Conservation (phyloP, 1,140 invertebrate genomes). For the Anoplolepis gracilipes region DNA sequence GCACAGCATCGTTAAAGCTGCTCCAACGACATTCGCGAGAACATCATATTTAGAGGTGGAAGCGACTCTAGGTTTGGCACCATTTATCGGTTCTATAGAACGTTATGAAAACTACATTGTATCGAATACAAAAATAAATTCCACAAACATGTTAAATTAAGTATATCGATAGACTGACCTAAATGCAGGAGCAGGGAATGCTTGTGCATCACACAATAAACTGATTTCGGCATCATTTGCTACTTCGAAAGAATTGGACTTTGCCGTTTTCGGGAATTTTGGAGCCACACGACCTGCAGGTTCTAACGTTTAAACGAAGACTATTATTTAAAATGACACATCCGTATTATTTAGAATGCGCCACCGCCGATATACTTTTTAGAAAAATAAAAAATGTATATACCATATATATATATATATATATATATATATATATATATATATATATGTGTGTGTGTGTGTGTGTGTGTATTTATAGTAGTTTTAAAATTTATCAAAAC, state of each 20-base stretch:
- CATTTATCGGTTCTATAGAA: slow-evolving; percentile 88
- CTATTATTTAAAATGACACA: not conserved
- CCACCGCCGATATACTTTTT: slow-evolving; percentile 40
- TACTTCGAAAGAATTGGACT: slow-evolving; percentile 77
- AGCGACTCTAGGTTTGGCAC: slow-evolving; percentile 88
- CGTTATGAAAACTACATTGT: slow-evolving; percentile 9
- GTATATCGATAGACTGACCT: slow-evolving; percentile 69
- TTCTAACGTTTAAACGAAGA: slow-evolving; percentile 80
- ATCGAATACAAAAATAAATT: not conserved
- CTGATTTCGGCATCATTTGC: slow-evolving; percentile 75
- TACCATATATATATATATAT: too few species aligned
- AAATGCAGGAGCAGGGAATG: slow-evolving; percentile 86
- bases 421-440: not conserved
- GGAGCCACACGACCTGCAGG: slow-evolving; percentile 88
- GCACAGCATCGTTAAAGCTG: slow-evolving; percentile 87
- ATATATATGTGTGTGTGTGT: too few species aligned
- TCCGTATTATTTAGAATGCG: not conserved
- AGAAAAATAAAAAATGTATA: not conserved
- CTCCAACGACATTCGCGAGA: slow-evolving; percentile 73
- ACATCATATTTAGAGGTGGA: slow-evolving; percentile 81
- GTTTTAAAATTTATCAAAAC: not conserved
- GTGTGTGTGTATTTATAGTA: too few species aligned
- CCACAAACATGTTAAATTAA: slow-evolving; percentile 1
- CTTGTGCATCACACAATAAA: slow-evolving; percentile 89
- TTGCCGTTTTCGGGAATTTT: slow-evolving; percentile 85